Percentiles rank a stretch among this genome's conserved stretches.
Evolutionary conservation across 2,888 invertebrate species (phyloP).

Genomic region (Emmelina monodactyla): DNA sequence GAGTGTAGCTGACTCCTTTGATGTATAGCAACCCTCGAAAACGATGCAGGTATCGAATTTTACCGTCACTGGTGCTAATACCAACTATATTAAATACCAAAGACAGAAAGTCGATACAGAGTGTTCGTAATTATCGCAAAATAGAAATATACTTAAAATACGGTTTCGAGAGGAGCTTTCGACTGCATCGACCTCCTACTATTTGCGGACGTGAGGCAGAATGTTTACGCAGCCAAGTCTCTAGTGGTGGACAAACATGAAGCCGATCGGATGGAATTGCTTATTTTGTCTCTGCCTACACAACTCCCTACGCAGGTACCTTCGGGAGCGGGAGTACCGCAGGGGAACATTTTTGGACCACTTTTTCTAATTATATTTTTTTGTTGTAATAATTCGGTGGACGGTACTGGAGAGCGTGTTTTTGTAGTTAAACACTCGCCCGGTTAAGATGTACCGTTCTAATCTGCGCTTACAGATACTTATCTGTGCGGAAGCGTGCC

Average conservation of each 20-base stretch:
- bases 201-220: constrained; percentile 63
- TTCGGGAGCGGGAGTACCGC: constrained; percentile 41
- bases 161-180: constrained; percentile 26
- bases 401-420: constrained; percentile 34
- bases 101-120: too few relatives aligned
- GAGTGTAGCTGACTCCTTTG: constrained; percentile 39
- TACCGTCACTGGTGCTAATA: background rate
- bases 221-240: constrained; percentile 60
- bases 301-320: constrained; percentile 54
- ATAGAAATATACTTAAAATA: constrained; percentile 3
- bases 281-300: constrained; percentile 65
- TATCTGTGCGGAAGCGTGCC: constrained; percentile 37
- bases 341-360: constrained; percentile 34
- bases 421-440: constrained; percentile 36
- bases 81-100: background rate
- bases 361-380: constrained; percentile 31
- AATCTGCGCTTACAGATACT: constrained; percentile 37
- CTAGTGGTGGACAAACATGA: constrained; percentile 64
- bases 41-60: constrained; percentile 24
- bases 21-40: constrained; percentile 44
- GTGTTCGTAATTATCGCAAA: background rate
- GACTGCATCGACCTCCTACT: constrained; percentile 55
- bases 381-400: constrained; percentile 41
- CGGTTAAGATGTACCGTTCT: constrained; percentile 38
- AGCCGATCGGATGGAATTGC: constrained; percentile 63